Percentiles rank a stretch among this genome's conserved stretches.
These are phyloP conservation scores for Xerus rutilus DNA, from an alignment of 2,797 vertebrate species.

Conservation along the genomic window DNA sequence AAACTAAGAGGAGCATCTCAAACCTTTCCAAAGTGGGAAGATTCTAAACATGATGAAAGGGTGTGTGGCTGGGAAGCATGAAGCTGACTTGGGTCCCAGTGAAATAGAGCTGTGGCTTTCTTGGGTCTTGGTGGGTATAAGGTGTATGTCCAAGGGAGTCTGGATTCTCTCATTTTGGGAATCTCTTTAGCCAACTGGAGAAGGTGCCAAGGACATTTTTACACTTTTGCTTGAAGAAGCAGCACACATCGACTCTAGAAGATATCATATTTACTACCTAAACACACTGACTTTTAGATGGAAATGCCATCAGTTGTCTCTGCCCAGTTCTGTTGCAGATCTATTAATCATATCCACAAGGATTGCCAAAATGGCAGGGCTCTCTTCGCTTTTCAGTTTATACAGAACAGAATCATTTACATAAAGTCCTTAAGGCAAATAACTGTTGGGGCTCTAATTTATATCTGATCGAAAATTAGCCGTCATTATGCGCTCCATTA, in stretches of 20 bases:
- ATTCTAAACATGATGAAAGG: not conserved
- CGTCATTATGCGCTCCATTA: conserved; percentile 99
- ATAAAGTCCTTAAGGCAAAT: conserved; percentile 99
- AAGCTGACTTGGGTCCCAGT: not conserved
- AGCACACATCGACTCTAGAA: conserved; percentile 11
- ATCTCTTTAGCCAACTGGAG: not conserved
- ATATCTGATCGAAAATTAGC: conserved; percentile 99
- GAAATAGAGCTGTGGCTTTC: not conserved
- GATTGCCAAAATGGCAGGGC: conserved; percentile 90
- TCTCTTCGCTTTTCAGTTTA: conserved; percentile 94
- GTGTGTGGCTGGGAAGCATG: not conserved
- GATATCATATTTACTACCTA: conserved; percentile 69
- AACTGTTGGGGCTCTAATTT: conserved; percentile 99
- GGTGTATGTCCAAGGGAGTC: not conserved
- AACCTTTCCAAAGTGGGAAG: not conserved
- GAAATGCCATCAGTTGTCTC: conserved; percentile 93
- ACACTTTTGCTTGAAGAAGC: not conserved
- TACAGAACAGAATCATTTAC: conserved; percentile 99
- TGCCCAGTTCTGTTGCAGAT: conserved; percentile 92
- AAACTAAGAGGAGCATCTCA: not conserved
- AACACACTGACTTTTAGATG: conserved; percentile 84
- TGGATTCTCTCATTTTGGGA: not conserved
- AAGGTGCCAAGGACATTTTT: conserved; percentile 47
- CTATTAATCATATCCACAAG: conserved; percentile 94
- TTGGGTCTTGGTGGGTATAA: not conserved